phyloP scores from a whole-genome alignment of 2,888 invertebrate genomes.

The Drosophila sordidula region DNA sequence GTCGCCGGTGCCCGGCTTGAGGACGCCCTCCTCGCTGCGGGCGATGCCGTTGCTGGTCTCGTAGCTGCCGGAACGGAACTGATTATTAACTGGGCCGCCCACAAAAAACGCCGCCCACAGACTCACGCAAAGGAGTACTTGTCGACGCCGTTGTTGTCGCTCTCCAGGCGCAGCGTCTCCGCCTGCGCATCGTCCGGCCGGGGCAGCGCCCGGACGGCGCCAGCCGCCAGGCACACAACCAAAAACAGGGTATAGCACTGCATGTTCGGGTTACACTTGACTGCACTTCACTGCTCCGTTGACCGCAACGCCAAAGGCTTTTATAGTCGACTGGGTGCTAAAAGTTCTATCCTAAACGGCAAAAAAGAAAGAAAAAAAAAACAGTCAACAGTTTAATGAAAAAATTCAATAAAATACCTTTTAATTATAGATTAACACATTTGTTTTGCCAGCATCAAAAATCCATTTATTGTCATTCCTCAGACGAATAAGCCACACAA shows the following conservation, averaged over 20 bases:
- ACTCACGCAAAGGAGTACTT: constrained; percentile 87
- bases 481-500: constrained; percentile 11
- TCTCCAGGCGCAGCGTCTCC: constrained; percentile 74
- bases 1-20: constrained; percentile 82
- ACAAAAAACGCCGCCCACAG: neutral
- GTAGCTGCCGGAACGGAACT: constrained; percentile 74
- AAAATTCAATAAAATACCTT: constrained; percentile 58
- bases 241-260: constrained; percentile 65
- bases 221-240: constrained; percentile 40
- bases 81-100: neutral
- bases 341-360: constrained; percentile 43
- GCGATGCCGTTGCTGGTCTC: constrained; percentile 86
- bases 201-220: constrained; percentile 41
- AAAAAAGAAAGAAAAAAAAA: constrained; percentile 28
- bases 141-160: constrained; percentile 87
- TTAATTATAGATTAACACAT: constrained; percentile 73
- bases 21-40: constrained; percentile 84
- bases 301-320: constrained; percentile 37
- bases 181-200: constrained; percentile 72
- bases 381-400: constrained; percentile 39
- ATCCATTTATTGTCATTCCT: constrained; percentile 34
- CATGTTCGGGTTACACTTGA: constrained; percentile 58
- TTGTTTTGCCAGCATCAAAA: constrained; percentile 12
- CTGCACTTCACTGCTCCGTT: constrained; percentile 56
- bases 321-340: constrained; percentile 46